These are phyloP conservation scores for Prunella himalayana DNA, from an alignment of 2,113 vertebrate species.

Conservation along the genomic window DNA sequence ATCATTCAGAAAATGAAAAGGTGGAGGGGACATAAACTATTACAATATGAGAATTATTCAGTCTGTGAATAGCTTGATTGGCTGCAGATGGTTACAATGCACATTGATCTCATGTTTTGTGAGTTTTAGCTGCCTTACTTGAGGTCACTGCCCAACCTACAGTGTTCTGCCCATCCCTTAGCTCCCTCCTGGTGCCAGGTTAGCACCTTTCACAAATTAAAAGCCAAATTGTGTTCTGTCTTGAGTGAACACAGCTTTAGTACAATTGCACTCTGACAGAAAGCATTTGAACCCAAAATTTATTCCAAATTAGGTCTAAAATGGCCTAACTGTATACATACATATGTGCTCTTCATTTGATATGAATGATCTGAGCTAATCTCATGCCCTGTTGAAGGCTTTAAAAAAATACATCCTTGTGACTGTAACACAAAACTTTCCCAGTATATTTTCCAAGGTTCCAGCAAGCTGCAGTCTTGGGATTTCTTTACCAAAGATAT, in stretches of 20 bases:
- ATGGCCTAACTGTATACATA: not conserved
- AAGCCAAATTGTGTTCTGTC: not conserved
- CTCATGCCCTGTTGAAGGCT: not conserved
- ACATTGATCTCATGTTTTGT: not conserved
- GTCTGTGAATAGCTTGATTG: not conserved
- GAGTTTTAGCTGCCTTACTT: not conserved
- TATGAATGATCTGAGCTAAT: not conserved
- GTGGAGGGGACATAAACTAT: not conserved
- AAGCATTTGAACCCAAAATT: not conserved
- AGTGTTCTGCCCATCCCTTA: not conserved
- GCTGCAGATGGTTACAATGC: not conserved
- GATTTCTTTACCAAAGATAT: not conserved
- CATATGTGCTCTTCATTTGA: not conserved
- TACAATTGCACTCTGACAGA: not conserved
- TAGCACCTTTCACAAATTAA: not conserved
- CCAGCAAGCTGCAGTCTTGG: not conserved
- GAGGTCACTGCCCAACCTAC: not conserved
- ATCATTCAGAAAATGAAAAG: not conserved
- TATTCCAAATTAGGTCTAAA: not conserved
- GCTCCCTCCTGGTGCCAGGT: not conserved
- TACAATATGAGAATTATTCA: not conserved
- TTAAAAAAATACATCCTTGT: not conserved
- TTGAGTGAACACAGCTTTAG: not conserved
- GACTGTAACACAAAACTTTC: not conserved
- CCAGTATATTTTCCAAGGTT: not conserved